These are phyloP conservation scores for Montipora cactus DNA, from an alignment of 64 coral and sea anemone genomes.

Conservation along the genomic window DNA sequence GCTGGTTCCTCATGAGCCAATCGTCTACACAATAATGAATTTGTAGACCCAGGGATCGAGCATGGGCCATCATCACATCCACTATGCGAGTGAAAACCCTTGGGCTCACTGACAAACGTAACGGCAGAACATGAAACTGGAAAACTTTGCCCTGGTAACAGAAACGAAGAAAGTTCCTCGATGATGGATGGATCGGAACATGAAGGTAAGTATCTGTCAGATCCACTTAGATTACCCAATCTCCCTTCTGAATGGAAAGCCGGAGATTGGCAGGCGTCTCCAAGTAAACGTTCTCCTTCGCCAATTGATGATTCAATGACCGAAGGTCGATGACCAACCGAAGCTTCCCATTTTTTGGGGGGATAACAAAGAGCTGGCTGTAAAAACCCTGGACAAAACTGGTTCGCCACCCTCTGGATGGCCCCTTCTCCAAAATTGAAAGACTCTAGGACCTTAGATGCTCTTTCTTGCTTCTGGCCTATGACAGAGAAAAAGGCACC, in stretches of 20 bases:
- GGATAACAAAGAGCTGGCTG: no score
- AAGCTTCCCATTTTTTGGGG: no score
- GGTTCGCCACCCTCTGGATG: no score
- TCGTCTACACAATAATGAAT: background rate
- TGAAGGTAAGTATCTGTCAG: background rate
- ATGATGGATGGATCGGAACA: background rate
- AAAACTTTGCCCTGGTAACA: background rate
- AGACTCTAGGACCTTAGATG: no score
- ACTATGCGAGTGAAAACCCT: background rate
- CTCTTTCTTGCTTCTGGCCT: no score
- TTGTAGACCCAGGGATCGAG: background rate
- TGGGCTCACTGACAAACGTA: background rate
- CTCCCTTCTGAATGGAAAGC: background rate
- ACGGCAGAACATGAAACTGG: background rate
- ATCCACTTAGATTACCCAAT: background rate
- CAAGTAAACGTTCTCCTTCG: no score
- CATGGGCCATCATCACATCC: background rate
- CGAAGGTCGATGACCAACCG: no score
- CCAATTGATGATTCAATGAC: no score
- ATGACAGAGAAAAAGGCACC: background rate
- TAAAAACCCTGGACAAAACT: no score
- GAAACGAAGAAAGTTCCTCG: constrained; percentile 19
- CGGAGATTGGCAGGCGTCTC: no score
- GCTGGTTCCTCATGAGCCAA: background rate
- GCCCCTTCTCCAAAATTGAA: no score